phyloP scores from a whole-genome alignment of 2,888 invertebrate genomes.

The Eumacrocentrus americanus region DNA sequence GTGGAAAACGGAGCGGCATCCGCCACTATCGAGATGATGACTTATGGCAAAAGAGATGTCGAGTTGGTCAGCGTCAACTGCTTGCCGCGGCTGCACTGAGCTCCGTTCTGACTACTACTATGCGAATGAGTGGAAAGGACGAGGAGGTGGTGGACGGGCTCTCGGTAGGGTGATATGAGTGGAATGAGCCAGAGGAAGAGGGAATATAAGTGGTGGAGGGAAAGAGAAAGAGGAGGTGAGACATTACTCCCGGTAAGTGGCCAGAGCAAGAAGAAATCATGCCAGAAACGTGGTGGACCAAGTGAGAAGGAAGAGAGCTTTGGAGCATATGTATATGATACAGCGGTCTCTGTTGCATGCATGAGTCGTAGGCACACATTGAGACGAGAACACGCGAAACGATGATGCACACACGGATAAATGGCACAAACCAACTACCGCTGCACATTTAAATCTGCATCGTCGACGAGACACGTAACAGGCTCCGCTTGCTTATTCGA shows the following conservation, averaged over 20 bases:
- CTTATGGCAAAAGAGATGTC: neutral
- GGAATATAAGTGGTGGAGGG: constrained; percentile 26
- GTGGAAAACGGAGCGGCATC: constrained; percentile 31
- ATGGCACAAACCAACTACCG: neutral
- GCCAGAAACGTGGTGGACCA: constrained; percentile 12
- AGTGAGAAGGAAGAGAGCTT: constrained; percentile 15
- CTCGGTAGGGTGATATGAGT: constrained; percentile 8
- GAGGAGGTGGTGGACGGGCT: constrained; percentile 32
- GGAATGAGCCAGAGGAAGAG: constrained; percentile 25
- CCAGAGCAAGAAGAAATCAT: constrained; percentile 25
- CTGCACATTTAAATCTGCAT: neutral
- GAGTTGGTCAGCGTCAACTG: constrained; percentile 53
- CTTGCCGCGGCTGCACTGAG: constrained; percentile 57
- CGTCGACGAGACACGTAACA: neutral
- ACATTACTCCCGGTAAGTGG: constrained; percentile 12
- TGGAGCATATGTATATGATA: too few relatives aligned
- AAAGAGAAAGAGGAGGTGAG: neutral
- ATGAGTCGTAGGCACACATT: neutral
- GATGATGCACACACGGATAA: neutral
- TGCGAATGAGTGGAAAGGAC: constrained; percentile 36
- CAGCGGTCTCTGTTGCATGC: neutral
- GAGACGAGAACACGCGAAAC: too few relatives aligned
- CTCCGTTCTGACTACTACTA: constrained; percentile 44
- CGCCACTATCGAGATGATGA: constrained; percentile 35
- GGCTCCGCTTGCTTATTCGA: neutral